Conservation (phyloP, 2,113 vertebrate species). For the Nibea albiflora region DNA sequence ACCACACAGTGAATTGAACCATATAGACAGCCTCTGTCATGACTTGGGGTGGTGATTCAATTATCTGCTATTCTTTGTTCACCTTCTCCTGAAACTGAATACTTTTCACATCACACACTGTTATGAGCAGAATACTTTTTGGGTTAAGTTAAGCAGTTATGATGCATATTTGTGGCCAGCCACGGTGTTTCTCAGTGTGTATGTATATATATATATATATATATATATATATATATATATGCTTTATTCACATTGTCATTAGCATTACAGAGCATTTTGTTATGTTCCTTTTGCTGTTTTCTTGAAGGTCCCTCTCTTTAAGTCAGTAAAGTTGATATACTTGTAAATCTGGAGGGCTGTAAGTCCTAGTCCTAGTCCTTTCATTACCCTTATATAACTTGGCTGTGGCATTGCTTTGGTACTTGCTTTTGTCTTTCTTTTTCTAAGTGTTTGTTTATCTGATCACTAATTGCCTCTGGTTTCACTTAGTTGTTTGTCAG, state of each 20-base stretch:
- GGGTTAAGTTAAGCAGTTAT: conserved; percentile 30
- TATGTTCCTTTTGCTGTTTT: background rate
- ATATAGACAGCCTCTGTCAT: conserved; percentile 48
- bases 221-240: background rate
- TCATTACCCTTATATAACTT: background rate
- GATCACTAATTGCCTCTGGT: conserved; percentile 1
- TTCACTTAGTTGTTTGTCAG: background rate
- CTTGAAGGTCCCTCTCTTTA: background rate
- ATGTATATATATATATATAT: too few species aligned
- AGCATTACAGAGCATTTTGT: background rate
- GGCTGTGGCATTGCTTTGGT: background rate
- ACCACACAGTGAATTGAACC: conserved; percentile 43
- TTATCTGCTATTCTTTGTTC: conserved; percentile 28
- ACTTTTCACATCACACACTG: conserved; percentile 27
- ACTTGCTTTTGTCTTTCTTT: too few species aligned
- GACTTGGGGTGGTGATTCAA: conserved; percentile 33
- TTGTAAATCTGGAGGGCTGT: background rate
- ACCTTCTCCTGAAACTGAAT: conserved; percentile 16
- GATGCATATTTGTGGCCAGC: conserved; percentile 1
- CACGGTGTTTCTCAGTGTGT: background rate
- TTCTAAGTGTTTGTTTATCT: background rate
- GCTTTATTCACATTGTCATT: background rate
- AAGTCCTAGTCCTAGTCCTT: background rate
- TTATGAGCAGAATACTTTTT: conserved; percentile 30
- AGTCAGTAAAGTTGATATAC: background rate